Evolutionary conservation across 2,113 vertebrate species (phyloP).

Genomic region (Sarotherodon lohbergeri): DNA sequence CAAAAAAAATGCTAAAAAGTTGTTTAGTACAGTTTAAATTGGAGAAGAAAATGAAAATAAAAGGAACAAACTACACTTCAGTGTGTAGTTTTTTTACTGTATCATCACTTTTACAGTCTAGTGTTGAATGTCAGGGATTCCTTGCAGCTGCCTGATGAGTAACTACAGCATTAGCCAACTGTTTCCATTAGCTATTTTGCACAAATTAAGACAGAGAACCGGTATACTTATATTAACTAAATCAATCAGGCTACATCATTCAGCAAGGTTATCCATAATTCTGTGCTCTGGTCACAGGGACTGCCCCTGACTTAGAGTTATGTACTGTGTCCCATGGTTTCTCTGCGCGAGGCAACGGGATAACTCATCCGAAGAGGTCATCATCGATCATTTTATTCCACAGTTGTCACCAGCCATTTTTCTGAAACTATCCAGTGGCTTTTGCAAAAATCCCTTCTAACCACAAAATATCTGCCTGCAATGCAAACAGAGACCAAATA

Average conservation of each 20-base stretch:
- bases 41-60: neutral
- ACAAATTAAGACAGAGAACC: neutral
- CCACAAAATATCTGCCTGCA: slow-evolving; percentile 45
- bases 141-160: neutral
- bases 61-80: neutral
- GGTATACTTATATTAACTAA: neutral
- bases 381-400: slow-evolving; percentile 48
- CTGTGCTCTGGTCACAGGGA: neutral
- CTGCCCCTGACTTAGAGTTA: neutral
- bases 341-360: neutral
- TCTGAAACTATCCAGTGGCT: slow-evolving; percentile 1
- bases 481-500: slow-evolving; percentile 45
- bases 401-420: slow-evolving; percentile 42
- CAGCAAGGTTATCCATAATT: neutral
- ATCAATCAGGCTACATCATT: neutral
- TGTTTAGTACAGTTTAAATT: neutral
- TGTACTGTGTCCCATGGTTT: neutral
- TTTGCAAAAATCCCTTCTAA: slow-evolving; percentile 9
- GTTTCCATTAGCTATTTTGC: neutral
- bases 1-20: neutral
- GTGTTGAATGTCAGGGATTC: neutral
- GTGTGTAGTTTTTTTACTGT: neutral
- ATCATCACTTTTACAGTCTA: neutral
- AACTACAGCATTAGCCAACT: neutral
- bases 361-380: slow-evolving; percentile 28